Conservation (phyloP, 2,797 vertebrate genomes). For the Tragelaphus eurycerus region DNA sequence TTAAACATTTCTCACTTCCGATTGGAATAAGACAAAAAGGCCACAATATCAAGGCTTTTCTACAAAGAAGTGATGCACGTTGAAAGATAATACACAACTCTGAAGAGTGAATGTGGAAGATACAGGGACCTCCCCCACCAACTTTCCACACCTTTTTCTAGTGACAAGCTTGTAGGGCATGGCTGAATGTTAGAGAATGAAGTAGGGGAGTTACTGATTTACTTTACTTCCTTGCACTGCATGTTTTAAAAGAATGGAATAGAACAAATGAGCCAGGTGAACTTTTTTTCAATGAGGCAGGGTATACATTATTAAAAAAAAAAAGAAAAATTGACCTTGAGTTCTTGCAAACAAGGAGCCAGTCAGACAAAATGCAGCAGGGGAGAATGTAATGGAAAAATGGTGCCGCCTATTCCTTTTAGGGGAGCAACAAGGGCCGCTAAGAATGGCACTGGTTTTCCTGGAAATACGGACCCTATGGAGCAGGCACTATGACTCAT, state of each 20-base stretch:
- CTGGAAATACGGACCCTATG: neutral
- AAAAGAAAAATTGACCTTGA: neutral
- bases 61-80: neutral
- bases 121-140: neutral
- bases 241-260: neutral
- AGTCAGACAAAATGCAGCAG: neutral
- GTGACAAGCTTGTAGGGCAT: neutral
- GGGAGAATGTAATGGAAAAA: neutral
- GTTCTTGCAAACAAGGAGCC: neutral
- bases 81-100: neutral
- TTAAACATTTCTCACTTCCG: neutral
- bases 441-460: too few relatives aligned
- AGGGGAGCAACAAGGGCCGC: neutral
- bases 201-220: neutral
- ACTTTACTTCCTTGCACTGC: neutral
- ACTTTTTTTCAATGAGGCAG: neutral
- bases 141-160: neutral
- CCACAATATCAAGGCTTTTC: neutral
- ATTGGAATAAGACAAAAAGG: too few relatives aligned
- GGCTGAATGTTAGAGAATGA: neutral
- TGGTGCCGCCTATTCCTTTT: neutral
- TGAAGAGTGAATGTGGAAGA: neutral
- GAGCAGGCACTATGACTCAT: neutral
- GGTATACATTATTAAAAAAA: neutral
- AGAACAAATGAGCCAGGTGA: neutral